Conservation (phyloP, 2,888 invertebrate species). For the Drosophila eohydei region DNA sequence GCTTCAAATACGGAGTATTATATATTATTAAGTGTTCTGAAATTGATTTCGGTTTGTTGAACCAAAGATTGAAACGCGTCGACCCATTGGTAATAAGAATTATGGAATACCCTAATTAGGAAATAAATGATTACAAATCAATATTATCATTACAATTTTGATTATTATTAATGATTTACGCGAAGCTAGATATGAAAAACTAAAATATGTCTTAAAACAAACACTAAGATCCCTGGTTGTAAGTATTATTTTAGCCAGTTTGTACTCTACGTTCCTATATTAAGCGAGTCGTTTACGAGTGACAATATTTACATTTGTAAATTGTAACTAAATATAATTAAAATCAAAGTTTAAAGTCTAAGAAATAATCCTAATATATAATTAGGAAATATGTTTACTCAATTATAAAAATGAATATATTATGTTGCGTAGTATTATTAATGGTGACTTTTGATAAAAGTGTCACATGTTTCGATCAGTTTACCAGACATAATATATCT, state of each 20-base stretch:
- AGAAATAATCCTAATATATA: constrained; percentile 11
- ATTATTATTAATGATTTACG: not conserved
- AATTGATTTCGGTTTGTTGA: too few species aligned
- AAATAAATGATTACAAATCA: not conserved
- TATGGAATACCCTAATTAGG: not conserved
- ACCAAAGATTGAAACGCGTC: not conserved
- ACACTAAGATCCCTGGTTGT: constrained; percentile 26
- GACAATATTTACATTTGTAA: constrained; percentile 60
- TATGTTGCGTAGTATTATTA: constrained; percentile 61
- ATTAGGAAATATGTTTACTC: constrained; percentile 54
- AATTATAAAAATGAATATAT: constrained; percentile 64
- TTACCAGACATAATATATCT: constrained; percentile 34
- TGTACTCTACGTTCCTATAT: constrained; percentile 63
- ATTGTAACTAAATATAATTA: constrained; percentile 39
- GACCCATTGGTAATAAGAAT: not conserved
- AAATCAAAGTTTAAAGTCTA: constrained; percentile 14
- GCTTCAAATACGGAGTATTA: too few species aligned
- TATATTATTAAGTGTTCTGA: too few species aligned
- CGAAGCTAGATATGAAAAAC: not conserved
- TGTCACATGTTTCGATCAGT: constrained; percentile 55
- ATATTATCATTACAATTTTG: not conserved
- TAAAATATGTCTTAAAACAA: not conserved
- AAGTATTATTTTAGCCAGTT: constrained; percentile 39
- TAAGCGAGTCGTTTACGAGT: constrained; percentile 39
- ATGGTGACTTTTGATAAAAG: constrained; percentile 56